Evolutionary conservation across 2,888 invertebrate species (phyloP).

Genomic region (Drosophila bunnanda): DNA sequence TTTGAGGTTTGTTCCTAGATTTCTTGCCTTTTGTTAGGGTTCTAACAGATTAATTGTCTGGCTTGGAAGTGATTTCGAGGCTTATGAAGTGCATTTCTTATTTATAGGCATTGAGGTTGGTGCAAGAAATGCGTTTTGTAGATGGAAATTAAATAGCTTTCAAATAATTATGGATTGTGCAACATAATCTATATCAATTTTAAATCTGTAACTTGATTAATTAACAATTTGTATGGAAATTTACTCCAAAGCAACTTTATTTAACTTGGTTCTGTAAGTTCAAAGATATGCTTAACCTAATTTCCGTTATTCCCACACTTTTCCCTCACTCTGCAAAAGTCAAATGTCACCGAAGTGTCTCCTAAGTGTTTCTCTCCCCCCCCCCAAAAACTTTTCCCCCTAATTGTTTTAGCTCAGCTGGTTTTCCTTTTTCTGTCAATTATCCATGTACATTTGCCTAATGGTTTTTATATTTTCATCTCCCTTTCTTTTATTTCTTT

Average conservation of each 20-base stretch:
- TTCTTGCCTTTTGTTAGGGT: slow-evolving; percentile 20
- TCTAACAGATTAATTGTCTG: slow-evolving; percentile 36
- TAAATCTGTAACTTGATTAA: background rate
- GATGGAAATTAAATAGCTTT: background rate
- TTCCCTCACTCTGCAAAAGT: slow-evolving; percentile 5
- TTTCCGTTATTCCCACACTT: slow-evolving; percentile 45
- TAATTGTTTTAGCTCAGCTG: slow-evolving; percentile 19
- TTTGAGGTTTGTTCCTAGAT: slow-evolving; percentile 45
- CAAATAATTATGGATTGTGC: background rate
- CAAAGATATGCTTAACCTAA: slow-evolving; percentile 1
- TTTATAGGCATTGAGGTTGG: slow-evolving; percentile 3
- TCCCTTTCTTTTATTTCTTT: slow-evolving; percentile 6
- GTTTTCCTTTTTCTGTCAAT: slow-evolving; percentile 40
- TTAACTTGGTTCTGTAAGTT: background rate
- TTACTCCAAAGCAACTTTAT: background rate
- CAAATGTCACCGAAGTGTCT: slow-evolving; percentile 44
- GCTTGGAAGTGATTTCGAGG: slow-evolving; percentile 10
- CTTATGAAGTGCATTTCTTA: slow-evolving; percentile 5
- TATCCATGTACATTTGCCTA: slow-evolving; percentile 32
- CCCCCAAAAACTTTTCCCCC: slow-evolving; percentile 7
- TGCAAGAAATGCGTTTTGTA: background rate
- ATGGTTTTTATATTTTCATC: slow-evolving; percentile 33
- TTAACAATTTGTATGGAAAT: background rate
- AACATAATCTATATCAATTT: background rate
- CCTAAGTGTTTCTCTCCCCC: slow-evolving; percentile 36